A percentile compares a stretch with the other conserved stretches of the same genome.
phyloP scores from a whole-genome alignment of 2,797 vertebrate genomes.

The Apodemus agrarius region DNA sequence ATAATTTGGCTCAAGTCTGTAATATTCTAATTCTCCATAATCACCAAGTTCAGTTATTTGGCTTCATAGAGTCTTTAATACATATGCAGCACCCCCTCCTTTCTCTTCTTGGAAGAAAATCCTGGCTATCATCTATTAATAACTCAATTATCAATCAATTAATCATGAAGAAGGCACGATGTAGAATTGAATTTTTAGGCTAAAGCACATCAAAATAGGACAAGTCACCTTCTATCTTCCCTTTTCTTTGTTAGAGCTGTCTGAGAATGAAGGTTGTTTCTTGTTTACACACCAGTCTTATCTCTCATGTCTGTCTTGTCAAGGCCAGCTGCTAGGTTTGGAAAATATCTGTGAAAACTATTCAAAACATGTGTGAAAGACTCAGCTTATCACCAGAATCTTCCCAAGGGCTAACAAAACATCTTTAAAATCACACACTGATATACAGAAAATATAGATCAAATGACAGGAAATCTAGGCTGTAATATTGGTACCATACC shows the following conservation, averaged over 20 bases:
- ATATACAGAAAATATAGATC: not conserved
- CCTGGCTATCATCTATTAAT: not conserved
- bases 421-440: not conserved
- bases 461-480: not conserved
- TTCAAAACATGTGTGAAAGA: slow-evolving; percentile 11
- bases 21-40: not conserved
- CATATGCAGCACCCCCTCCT: not conserved
- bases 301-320: not conserved
- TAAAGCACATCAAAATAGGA: not conserved
- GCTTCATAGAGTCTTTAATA: not conserved
- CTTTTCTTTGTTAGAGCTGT: not conserved
- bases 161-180: not conserved
- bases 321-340: not conserved
- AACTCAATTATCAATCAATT: not conserved
- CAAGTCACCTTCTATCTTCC: not conserved
- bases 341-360: not conserved
- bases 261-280: not conserved
- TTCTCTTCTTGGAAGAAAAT: not conserved
- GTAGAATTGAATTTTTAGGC: not conserved
- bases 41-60: not conserved
- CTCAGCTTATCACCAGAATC: not conserved
- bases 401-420: not conserved
- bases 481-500: not conserved
- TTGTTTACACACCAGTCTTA: not conserved
- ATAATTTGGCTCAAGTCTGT: not conserved